Conservation (phyloP, 2,888 invertebrate species). For the Platycheirus rosarum region DNA sequence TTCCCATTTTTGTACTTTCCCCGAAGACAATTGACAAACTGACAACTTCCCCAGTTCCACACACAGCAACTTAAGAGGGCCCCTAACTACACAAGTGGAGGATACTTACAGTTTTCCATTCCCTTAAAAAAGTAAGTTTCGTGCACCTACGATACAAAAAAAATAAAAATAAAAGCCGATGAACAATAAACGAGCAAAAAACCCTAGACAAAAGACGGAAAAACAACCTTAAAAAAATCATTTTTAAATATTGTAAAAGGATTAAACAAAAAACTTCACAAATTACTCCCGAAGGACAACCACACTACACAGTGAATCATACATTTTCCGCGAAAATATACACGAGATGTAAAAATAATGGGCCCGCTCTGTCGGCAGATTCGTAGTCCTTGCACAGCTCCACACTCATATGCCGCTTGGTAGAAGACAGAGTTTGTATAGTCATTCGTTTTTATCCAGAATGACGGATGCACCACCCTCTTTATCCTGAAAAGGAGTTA, state of each 20-base stretch:
- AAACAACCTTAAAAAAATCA: slow-evolving; percentile 34
- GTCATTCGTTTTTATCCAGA: slow-evolving; percentile 28
- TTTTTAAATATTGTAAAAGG: slow-evolving; percentile 54
- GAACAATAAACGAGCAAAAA: slow-evolving; percentile 24
- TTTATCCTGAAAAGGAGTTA: slow-evolving; percentile 65
- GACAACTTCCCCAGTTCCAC: slow-evolving; percentile 29
- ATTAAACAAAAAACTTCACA: slow-evolving; percentile 63
- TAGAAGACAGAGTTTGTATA: slow-evolving; percentile 13
- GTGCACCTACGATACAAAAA: slow-evolving; percentile 34
- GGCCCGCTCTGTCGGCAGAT: slow-evolving; percentile 9
- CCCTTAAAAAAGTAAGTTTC: slow-evolving; percentile 2
- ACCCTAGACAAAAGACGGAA: not conserved
- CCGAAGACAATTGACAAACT: slow-evolving; percentile 37
- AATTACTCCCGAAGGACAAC: slow-evolving; percentile 72
- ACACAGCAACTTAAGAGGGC: slow-evolving; percentile 34
- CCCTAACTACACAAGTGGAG: slow-evolving; percentile 28
- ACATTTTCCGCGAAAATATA: slow-evolving; percentile 63
- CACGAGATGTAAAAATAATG: slow-evolving; percentile 64
- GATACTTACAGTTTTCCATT: slow-evolving; percentile 10
- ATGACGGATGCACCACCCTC: slow-evolving; percentile 65
- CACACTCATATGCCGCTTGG: not conserved
- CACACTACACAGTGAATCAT: slow-evolving; percentile 64
- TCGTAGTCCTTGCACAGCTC: slow-evolving; percentile 6
- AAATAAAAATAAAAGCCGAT: slow-evolving; percentile 1
- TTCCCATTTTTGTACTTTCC: not conserved